Percentiles rank a stretch among this genome's conserved stretches.
These are phyloP conservation scores for Microcebus lehilahytsara DNA, from an alignment of 2,113 vertebrate species.

Conservation along the genomic window DNA sequence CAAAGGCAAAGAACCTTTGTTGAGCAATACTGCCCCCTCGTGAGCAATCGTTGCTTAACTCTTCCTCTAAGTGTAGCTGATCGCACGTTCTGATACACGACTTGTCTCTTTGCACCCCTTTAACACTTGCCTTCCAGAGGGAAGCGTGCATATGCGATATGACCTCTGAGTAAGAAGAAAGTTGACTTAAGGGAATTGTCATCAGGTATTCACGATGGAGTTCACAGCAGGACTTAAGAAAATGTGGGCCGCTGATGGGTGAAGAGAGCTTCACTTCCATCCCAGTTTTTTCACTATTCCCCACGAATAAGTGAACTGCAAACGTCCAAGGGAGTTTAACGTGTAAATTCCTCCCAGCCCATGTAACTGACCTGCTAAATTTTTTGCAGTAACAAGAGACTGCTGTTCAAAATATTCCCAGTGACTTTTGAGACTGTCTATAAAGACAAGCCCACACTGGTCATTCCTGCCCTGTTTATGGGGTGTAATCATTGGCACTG, in stretches of 20 bases:
- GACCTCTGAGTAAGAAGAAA: not conserved
- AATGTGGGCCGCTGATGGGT: accelerated
- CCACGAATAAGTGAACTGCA: not conserved
- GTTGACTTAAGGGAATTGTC: not conserved
- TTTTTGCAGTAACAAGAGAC: not conserved
- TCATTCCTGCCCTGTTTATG: not conserved
- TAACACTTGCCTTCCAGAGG: not conserved
- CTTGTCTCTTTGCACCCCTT: not conserved
- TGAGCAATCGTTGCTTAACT: not conserved
- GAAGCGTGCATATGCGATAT: accelerated
- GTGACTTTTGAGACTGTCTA: not conserved
- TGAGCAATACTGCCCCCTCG: constrained; percentile 41
- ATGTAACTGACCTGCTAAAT: not conserved
- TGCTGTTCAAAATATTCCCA: not conserved
- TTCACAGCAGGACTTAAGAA: not conserved
- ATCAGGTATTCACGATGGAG: accelerated
- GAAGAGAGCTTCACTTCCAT: not conserved
- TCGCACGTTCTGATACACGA: accelerated
- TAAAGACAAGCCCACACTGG: no score
- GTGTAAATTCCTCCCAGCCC: not conserved
- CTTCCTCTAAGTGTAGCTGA: no score
- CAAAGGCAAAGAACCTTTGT: not conserved
- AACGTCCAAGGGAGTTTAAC: not conserved
- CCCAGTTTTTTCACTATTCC: not conserved
- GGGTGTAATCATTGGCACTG: no score